Evolutionary conservation across 2,113 vertebrate species (phyloP).

Genomic region (Aepyceros melampus): DNA sequence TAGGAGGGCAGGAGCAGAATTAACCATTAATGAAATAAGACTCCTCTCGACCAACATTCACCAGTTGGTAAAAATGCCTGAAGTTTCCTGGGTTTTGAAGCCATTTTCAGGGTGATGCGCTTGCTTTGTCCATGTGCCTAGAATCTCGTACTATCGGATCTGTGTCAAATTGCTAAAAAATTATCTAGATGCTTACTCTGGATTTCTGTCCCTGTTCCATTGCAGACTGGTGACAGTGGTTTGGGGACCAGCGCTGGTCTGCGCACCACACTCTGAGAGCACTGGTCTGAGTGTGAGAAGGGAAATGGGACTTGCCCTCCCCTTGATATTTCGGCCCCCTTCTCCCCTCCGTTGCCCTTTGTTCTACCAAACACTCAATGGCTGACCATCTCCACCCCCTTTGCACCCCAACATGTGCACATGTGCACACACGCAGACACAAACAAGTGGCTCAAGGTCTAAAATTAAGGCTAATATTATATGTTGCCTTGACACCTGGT

Average conservation of each 20-base stretch:
- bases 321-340: not conserved
- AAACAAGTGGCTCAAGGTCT: not conserved
- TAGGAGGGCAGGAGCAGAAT: constrained; percentile 62
- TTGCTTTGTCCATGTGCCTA: not conserved
- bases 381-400: no score
- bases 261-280: not conserved
- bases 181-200: not conserved
- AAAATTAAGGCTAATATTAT: not conserved
- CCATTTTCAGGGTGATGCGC: not conserved
- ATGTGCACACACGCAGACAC: not conserved
- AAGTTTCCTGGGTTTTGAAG: not conserved
- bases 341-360: not conserved
- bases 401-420: not conserved
- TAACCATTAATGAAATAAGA: constrained; percentile 70
- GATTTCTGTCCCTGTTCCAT: not conserved
- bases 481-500: not conserved
- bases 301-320: accelerated
- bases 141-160: not conserved
- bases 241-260: not conserved
- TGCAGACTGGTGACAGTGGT: not conserved
- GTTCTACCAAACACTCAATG: not conserved
- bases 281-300: not conserved
- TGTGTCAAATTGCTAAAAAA: not conserved
- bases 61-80: not conserved
- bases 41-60: not conserved